Evolutionary conservation across 2,113 vertebrate species (phyloP), one percentile per base, ranked within the genome.

Genomic region (Orycteropus afer): DNA sequence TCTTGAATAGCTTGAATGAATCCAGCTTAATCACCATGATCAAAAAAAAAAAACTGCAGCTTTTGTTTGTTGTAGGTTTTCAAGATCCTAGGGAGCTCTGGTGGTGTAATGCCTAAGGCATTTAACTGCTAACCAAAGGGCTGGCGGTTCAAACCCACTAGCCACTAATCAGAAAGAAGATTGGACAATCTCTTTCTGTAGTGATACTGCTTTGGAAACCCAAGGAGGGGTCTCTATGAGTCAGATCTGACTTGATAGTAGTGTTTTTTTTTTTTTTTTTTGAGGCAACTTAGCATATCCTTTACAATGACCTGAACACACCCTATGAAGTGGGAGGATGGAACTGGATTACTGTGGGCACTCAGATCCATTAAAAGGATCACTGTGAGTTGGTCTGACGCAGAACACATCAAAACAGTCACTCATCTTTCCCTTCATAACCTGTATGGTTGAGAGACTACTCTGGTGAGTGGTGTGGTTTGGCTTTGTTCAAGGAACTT

Each of bases 31-130:
- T 61, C 7, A 34, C 6, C 12, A 11, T 63, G 42, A n/a, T 86
- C n/a, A n/a, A n/a, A n/a, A n/a, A n/a, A n/a, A 49, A 90, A 1
- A 0, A 4, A 59, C 5, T 51, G 53, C 3, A 13, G 8, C 0
- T 63, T 40, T 63, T 23, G 12, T 42, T 51, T 79, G 0, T 12
- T 51, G 4, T 51, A 69, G 49, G 2, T 37, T 81, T 55, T 47
- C 23, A 55, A 51, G 10, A 29, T 79, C 18, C 12, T 23, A 22
- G n/a, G n/a, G n/a, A n/a, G n/a, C n/a, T n/a, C n/a, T n/a, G n/a
- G n/a, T n/a, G n/a, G n/a, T n/a, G n/a, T n/a, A n/a, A n/a, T n/a
- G n/a, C n/a, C n/a, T n/a, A n/a, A n/a, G n/a, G n/a, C n/a, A n/a
- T n/a, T n/a, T n/a, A n/a, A n/a, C n/a, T n/a, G n/a, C n/a, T n/a